phyloP scores from a whole-genome alignment of 2,797 vertebrate genomes.

The Anas flavirostris region DNA sequence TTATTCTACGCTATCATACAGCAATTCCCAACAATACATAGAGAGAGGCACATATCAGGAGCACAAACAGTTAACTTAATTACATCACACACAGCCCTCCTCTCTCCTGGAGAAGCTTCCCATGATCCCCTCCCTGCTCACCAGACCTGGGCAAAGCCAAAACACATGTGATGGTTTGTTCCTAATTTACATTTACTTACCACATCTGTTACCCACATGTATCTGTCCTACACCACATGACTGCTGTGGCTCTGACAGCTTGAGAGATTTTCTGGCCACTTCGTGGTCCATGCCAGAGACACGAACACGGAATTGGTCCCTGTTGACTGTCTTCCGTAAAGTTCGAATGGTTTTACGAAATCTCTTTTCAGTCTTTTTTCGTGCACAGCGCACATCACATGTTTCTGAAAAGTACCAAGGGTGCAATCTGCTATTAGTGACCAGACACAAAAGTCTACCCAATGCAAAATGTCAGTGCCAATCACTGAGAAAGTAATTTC shows the following conservation, averaged over 20 bases:
- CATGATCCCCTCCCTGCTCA: accelerated
- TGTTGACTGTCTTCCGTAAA: slow-evolving; percentile 91
- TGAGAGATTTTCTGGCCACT: slow-evolving; percentile 80
- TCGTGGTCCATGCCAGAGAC: slow-evolving; percentile 88
- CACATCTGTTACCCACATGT: slow-evolving; percentile 87
- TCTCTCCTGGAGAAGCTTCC: background rate
- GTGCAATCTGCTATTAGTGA: background rate
- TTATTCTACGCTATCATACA: background rate
- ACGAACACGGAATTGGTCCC: slow-evolving; percentile 92
- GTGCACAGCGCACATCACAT: slow-evolving; percentile 89
- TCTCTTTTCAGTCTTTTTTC: slow-evolving; percentile 91
- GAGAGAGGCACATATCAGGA: background rate
- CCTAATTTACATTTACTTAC: slow-evolving; percentile 76
- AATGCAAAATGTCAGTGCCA: background rate
- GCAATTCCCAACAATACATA: accelerated
- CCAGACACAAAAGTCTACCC: accelerated
- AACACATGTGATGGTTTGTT: accelerated
- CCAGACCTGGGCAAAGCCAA: background rate
- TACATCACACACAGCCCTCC: background rate
- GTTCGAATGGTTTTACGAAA: slow-evolving; percentile 94
- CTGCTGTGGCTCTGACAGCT: slow-evolving; percentile 77
- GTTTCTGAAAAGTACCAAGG: slow-evolving; percentile 83
- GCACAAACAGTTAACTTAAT: background rate
- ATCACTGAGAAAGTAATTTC: background rate
- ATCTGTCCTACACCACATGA: slow-evolving; percentile 86